A percentile compares a stretch with the other conserved stretches of the same genome.
phyloP scores from a whole-genome alignment of 1,140 invertebrate species.

The Lasioglossum baleicum region DNA sequence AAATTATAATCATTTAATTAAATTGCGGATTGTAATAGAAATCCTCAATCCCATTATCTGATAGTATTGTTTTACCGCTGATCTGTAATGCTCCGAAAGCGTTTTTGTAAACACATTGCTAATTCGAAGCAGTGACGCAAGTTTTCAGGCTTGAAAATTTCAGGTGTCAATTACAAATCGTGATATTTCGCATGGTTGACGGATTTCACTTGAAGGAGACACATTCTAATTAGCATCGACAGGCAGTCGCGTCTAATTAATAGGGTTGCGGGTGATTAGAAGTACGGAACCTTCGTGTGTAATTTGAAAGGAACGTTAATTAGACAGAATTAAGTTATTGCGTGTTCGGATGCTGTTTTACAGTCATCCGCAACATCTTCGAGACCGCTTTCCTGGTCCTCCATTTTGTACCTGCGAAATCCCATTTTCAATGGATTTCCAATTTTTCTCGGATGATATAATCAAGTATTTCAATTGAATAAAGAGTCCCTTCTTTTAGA shows the following conservation, averaged over 20 bases:
- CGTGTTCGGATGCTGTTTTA: not conserved
- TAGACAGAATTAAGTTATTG: slow-evolving; percentile 29
- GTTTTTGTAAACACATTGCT: too few relatives aligned
- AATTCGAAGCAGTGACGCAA: not conserved
- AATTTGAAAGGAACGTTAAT: slow-evolving; percentile 31
- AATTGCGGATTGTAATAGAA: too few relatives aligned
- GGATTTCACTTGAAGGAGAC: not conserved
- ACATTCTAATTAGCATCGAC: slow-evolving; percentile 32
- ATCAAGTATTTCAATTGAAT: not conserved
- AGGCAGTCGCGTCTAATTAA: slow-evolving; percentile 27
- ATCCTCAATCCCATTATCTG: too few relatives aligned
- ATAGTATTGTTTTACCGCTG: too few relatives aligned
- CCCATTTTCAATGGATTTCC: not conserved
- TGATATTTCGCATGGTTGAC: not conserved
- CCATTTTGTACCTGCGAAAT: not conserved
- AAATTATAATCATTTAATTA: too few relatives aligned
- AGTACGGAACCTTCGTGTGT: not conserved
- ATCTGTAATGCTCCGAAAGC: too few relatives aligned
- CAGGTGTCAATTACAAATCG: not conserved
- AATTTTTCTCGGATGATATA: not conserved
- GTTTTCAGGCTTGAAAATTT: not conserved
- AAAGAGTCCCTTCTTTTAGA: too few relatives aligned
- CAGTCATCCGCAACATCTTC: not conserved
- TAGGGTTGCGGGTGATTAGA: slow-evolving; percentile 21
- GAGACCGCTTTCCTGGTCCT: not conserved